Percentiles rank a stretch among this genome's conserved stretches.
Conservation (phyloP, 2,888 invertebrate genomes). For the Tipula confusa region DNA sequence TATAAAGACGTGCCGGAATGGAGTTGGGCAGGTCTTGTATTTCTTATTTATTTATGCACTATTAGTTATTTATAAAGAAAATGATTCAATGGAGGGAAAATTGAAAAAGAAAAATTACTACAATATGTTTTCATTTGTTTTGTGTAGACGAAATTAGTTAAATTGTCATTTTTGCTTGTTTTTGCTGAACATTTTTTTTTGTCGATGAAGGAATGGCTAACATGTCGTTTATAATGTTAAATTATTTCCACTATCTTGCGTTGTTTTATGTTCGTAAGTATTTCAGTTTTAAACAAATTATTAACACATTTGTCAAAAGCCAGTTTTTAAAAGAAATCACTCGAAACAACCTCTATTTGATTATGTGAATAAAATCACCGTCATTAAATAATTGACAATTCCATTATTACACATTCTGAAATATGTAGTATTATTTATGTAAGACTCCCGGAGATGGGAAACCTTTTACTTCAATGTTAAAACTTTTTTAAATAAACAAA, state of each 20-base stretch:
- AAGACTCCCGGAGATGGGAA: too few relatives aligned
- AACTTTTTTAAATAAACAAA: too few relatives aligned
- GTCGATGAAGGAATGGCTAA: background rate
- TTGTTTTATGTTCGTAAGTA: too few relatives aligned
- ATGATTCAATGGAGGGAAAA: background rate
- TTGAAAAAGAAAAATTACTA: background rate
- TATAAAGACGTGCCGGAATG: background rate
- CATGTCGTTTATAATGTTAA: background rate
- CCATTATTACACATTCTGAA: too few relatives aligned
- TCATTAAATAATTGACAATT: too few relatives aligned
- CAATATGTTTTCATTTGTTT: background rate
- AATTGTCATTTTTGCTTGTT: background rate
- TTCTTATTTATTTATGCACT: conserved; percentile 25
- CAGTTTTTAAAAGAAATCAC: too few relatives aligned
- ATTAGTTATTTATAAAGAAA: conserved; percentile 25
- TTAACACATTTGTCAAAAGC: too few relatives aligned
- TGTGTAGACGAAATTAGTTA: background rate
- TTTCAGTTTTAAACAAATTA: too few relatives aligned
- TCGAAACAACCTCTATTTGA: too few relatives aligned
- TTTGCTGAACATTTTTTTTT: background rate
- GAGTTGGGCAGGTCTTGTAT: background rate
- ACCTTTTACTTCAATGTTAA: too few relatives aligned
- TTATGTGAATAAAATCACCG: too few relatives aligned
- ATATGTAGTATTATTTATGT: too few relatives aligned
- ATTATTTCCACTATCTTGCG: background rate